A percentile compares a stretch with the other conserved stretches of the same genome.
Conservation (phyloP, 1,140 invertebrate genomes). For the Paraescarpia echinospica region DNA sequence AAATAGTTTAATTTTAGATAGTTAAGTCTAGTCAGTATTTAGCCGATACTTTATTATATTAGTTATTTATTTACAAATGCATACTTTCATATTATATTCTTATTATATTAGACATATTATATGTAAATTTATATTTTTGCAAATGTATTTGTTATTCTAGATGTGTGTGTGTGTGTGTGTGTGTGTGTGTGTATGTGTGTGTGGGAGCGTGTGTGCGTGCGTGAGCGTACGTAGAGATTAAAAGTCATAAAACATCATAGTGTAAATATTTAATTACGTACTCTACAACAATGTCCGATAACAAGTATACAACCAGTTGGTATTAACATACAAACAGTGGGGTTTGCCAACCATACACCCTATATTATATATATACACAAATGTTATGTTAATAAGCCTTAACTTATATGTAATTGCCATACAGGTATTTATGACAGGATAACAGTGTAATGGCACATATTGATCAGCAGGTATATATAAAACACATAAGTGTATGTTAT, state of each 20-base stretch:
- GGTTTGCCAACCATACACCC: neutral
- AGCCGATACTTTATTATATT: too few relatives aligned
- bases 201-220: too few relatives aligned
- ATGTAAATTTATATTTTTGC: too few relatives aligned
- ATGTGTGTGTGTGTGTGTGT: too few relatives aligned
- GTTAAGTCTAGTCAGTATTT: too few relatives aligned
- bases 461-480: neutral
- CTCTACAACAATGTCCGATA: neutral
- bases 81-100: too few relatives aligned
- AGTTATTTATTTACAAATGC: too few relatives aligned
- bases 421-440: neutral
- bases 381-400: neutral
- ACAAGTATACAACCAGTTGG: neutral
- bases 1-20: too few relatives aligned
- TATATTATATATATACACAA: neutral
- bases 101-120: too few relatives aligned
- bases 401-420: neutral
- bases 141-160: too few relatives aligned
- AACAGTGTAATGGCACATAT: neutral
- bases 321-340: neutral
- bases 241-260: neutral
- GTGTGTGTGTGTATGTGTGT: too few relatives aligned
- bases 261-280: neutral
- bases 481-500: neutral
- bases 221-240: neutral